phyloP scores from a whole-genome alignment of 2,113 vertebrate genomes.

The Eurypyga helias region DNA sequence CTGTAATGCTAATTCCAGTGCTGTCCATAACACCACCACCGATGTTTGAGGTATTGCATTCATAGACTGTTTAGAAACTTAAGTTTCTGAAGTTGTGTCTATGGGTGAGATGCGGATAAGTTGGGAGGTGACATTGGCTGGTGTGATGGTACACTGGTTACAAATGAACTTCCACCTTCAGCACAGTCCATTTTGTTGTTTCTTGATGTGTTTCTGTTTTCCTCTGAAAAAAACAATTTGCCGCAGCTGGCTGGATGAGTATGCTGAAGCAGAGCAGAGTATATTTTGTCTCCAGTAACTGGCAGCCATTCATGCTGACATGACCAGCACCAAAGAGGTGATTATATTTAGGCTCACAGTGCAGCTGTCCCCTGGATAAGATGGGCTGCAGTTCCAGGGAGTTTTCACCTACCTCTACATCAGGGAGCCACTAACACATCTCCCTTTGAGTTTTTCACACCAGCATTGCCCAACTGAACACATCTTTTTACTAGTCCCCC shows the following conservation, averaged over 20 bases:
- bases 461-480: background rate
- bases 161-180: background rate
- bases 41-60: background rate
- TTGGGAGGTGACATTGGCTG: background rate
- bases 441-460: background rate
- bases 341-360: background rate
- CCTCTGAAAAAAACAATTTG: background rate
- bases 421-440: background rate
- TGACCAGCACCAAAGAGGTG: background rate
- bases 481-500: accelerated
- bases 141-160: background rate
- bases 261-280: background rate
- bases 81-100: background rate
- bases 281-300: background rate
- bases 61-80: background rate
- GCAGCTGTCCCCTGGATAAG: background rate
- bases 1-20: background rate
- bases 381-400: background rate
- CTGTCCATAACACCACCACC: background rate
- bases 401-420: background rate
- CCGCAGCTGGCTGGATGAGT: background rate
- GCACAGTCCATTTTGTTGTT: background rate
- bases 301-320: background rate
- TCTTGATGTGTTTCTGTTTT: background rate
- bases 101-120: background rate